Evolutionary conservation across 2,113 vertebrate genomes (phyloP), one percentile per base, ranked within the genome.

Genomic region (Lagenorhynchus albirostris): DNA sequence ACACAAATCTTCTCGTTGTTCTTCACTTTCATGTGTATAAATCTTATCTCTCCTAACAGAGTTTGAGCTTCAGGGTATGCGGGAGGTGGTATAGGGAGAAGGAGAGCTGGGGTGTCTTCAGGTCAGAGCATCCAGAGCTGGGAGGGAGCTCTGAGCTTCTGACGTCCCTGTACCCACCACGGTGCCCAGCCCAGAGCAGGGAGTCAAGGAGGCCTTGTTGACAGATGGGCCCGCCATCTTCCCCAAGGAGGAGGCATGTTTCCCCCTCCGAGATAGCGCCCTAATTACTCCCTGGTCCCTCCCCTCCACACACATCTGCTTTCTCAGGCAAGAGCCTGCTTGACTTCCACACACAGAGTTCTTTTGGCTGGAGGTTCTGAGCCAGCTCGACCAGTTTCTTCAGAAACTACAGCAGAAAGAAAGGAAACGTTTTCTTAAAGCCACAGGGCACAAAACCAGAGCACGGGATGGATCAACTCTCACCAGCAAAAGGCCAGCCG

Each of bases 321-420:
- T 93, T 92, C 96, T 86, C 44, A 96, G 97, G 63, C 98, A 98
- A 96, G 98, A 97, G 92, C 89, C 95, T 95, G 96, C 96, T 77
- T 93, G 96, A 97, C 93, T 83, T 53, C 55, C 76, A 25, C 50
- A 62, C 73, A 10, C 77, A 12, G 85, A 70, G 98, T 71, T 86
- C 95, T 97, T 86, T 91, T n/a, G 82, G 89, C 86, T 97, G 94
- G 73, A 1, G 18, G 77, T 79, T 93, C 63, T 47, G 25, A 96
- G 97, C 77, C 97, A 93, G 96, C 96, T 87, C 74, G 79, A 93
- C 96, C 95, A 82, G 89, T 95, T 94, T 94, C 96, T 96, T 97
- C 94, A 89, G 77, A 95, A 91, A 95, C 77, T 63, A 67, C 33
- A 89, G 81, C 82, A 91, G 47, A 81, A 82, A 93, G 63, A 91